phyloP scores from a whole-genome alignment of 2,888 invertebrate species.

The Melieria crassipennis region DNA sequence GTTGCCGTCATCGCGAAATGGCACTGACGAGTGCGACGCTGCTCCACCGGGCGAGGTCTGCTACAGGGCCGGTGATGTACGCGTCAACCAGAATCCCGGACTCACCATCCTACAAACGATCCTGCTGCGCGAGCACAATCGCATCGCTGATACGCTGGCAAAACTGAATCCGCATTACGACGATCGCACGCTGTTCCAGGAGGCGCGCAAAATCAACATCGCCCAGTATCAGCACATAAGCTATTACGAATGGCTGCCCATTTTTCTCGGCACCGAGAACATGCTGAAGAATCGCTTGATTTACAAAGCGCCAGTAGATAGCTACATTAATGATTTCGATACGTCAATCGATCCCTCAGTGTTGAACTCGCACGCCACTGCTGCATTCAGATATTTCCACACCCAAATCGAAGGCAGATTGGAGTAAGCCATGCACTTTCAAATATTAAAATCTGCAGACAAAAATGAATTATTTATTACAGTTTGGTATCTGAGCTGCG shows the following conservation, averaged over 20 bases:
- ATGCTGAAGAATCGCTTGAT: slow-evolving; percentile 65
- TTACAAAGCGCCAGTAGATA: slow-evolving; percentile 57
- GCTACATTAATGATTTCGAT: slow-evolving; percentile 68
- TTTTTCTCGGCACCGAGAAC: slow-evolving; percentile 65
- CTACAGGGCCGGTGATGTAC: slow-evolving; percentile 74
- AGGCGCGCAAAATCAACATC: slow-evolving; percentile 67
- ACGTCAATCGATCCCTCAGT: slow-evolving; percentile 69
- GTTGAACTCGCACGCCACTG: slow-evolving; percentile 72
- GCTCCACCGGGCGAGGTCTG: slow-evolving; percentile 76
- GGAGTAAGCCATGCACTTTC: slow-evolving; percentile 62
- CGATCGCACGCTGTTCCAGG: slow-evolving; percentile 68
- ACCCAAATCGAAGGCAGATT: slow-evolving; percentile 69
- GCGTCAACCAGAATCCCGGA: slow-evolving; percentile 67
- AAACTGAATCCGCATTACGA: slow-evolving; percentile 69
- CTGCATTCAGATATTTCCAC: slow-evolving; percentile 74
- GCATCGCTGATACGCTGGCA: slow-evolving; percentile 64
- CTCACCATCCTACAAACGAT: slow-evolving; percentile 67
- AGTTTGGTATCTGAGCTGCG: slow-evolving; percentile 67
- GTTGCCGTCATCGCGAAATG: slow-evolving; percentile 77
- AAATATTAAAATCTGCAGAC: slow-evolving; percentile 3
- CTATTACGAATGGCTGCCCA: slow-evolving; percentile 69
- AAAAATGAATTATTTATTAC: slow-evolving; percentile 40
- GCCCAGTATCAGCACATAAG: slow-evolving; percentile 68
- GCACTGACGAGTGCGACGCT: slow-evolving; percentile 76
- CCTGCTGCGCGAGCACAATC: slow-evolving; percentile 68